Conservation (phyloP, 1,140 invertebrate species). For the Agrypnia vestita region DNA sequence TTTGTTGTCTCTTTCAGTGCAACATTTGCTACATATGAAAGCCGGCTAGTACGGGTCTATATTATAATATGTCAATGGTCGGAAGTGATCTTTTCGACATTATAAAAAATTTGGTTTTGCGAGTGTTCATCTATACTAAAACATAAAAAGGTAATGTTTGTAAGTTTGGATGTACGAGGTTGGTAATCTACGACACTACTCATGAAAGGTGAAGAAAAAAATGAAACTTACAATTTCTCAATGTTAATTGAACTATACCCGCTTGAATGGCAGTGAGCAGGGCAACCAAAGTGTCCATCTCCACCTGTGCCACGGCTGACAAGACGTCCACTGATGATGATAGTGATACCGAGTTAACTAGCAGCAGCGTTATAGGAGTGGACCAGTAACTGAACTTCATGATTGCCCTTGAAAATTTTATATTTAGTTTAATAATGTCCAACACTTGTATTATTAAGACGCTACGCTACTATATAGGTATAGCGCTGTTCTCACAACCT, state of each 20-base stretch:
- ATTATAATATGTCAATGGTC: too few species aligned
- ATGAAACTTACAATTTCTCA: slow-evolving; percentile 11
- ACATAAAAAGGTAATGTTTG: not conserved
- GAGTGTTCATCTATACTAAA: not conserved
- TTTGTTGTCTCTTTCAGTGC: too few species aligned
- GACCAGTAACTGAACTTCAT: not conserved
- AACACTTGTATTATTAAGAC: too few species aligned
- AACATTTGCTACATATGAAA: not conserved
- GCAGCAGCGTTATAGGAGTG: not conserved
- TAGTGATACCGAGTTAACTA: not conserved
- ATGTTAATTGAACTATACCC: not conserved
- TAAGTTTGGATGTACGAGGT: not conserved
- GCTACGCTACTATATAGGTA: too few species aligned
- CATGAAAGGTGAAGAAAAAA: not conserved
- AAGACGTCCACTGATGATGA: not conserved
- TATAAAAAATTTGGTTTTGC: not conserved
- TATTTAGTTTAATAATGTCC: too few species aligned
- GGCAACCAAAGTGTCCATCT: not conserved
- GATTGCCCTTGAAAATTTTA: not conserved
- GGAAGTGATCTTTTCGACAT: not conserved
- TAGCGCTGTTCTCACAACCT: too few species aligned
- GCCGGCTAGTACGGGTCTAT: not conserved
- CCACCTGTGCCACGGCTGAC: not conserved
- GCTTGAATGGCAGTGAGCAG: not conserved
- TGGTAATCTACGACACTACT: not conserved